phyloP scores from a whole-genome alignment of 2,113 vertebrate species.

The Drymodes brunneopygia region DNA sequence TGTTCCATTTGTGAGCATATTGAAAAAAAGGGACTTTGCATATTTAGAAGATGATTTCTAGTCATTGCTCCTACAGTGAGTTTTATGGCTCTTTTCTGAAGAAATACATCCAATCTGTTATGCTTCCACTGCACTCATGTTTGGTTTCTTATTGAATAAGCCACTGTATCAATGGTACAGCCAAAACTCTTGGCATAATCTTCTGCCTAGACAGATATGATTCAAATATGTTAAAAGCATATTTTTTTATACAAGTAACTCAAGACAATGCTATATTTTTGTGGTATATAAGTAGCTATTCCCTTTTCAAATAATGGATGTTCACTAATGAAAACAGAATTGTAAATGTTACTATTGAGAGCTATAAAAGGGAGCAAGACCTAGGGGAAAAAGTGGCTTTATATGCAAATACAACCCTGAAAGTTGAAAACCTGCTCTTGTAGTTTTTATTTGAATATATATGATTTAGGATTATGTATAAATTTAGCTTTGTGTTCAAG shows the following conservation, averaged over 20 bases:
- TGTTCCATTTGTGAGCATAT: background rate
- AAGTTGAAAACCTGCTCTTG: background rate
- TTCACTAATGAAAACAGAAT: constrained; percentile 30
- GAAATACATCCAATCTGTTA: background rate
- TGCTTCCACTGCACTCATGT: background rate
- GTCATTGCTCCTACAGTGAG: background rate
- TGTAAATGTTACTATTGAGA: background rate
- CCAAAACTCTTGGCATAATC: background rate
- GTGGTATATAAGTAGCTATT: background rate
- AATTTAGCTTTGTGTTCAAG: background rate
- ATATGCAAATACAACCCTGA: background rate
- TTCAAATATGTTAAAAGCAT: background rate
- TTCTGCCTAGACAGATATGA: background rate
- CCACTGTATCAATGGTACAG: background rate
- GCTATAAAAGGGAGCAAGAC: background rate
- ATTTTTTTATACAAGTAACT: background rate
- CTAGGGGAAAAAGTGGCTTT: background rate
- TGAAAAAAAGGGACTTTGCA: background rate
- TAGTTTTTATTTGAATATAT: background rate
- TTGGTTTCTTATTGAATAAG: background rate
- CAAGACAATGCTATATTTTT: background rate
- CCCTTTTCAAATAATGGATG: background rate
- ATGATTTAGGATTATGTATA: background rate
- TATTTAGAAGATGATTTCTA: constrained; percentile 10
- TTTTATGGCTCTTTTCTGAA: constrained; percentile 26